Conservation (phyloP, 2,888 invertebrate species). For the Gymnocheta viridis region DNA sequence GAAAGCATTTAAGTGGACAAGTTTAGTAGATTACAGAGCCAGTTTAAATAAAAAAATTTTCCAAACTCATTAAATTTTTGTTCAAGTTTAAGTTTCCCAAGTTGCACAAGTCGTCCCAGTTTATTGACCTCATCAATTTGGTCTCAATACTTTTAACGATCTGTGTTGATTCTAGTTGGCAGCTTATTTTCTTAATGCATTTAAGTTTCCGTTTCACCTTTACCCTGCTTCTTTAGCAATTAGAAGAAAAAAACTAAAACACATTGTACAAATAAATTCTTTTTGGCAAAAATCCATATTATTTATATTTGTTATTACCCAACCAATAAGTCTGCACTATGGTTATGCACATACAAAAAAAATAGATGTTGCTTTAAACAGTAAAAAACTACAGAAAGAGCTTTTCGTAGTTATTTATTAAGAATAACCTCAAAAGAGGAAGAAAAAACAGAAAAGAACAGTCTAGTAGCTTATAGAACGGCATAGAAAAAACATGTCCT, state of each 20-base stretch:
- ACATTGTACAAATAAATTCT: not conserved
- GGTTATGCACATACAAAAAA: not conserved
- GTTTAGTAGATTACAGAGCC: too few relatives aligned
- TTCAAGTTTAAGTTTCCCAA: not conserved
- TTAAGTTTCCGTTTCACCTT: not conserved
- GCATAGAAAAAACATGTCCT: not conserved
- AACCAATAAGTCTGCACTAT: constrained; percentile 58
- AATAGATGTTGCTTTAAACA: not conserved
- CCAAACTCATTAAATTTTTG: not conserved
- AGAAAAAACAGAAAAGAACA: not conserved
- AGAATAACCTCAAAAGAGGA: constrained; percentile 19
- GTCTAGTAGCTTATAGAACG: not conserved
- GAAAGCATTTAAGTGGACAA: too few relatives aligned
- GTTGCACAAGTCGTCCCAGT: not conserved
- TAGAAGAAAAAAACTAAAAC: not conserved
- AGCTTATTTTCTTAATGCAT: constrained; percentile 62
- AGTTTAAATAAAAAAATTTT: not conserved
- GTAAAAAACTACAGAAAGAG: not conserved
- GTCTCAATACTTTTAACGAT: not conserved
- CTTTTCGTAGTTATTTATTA: not conserved
- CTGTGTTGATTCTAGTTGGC: constrained; percentile 65
- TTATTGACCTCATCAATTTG: constrained; percentile 32
- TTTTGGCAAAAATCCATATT: constrained; percentile 67
- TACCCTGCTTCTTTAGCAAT: not conserved
- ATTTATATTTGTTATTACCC: constrained; percentile 52